Conservation (phyloP, 2,888 invertebrate species). For the Cinara cedri region DNA sequence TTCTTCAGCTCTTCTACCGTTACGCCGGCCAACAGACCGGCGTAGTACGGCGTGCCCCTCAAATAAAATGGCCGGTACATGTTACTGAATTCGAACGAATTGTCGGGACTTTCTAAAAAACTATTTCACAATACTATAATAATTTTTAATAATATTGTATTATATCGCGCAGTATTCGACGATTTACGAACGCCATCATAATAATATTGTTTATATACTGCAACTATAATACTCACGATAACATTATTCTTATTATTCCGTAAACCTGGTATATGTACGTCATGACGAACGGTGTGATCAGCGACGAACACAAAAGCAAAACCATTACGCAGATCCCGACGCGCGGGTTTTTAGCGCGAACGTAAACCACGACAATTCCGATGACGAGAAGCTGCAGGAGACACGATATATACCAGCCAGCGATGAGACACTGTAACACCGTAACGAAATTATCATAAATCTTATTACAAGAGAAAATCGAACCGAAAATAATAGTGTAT, state of each 20-base stretch:
- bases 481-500: too few relatives aligned
- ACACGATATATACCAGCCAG: conserved; percentile 45
- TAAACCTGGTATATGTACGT: not conserved
- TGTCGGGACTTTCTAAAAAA: not conserved
- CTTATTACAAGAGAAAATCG: too few relatives aligned
- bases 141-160: too few relatives aligned
- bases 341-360: not conserved
- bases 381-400: conserved; percentile 22
- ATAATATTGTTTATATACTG: too few relatives aligned
- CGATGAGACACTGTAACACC: conserved; percentile 40
- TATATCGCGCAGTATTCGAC: too few relatives aligned
- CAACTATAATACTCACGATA: conserved; percentile 33
- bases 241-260: not conserved
- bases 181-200: too few relatives aligned
- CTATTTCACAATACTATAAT: not conserved
- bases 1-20: conserved; percentile 15
- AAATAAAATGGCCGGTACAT: conserved; percentile 14
- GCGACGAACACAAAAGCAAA: not conserved
- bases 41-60: conserved; percentile 28
- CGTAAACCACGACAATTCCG: conserved; percentile 26
- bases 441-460: not conserved
- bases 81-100: conserved; percentile 2
- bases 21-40: conserved; percentile 9
- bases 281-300: not conserved
- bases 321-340: not conserved